Evolutionary conservation across 2,797 vertebrate species (phyloP).

Genomic region (Coluber constrictor): DNA sequence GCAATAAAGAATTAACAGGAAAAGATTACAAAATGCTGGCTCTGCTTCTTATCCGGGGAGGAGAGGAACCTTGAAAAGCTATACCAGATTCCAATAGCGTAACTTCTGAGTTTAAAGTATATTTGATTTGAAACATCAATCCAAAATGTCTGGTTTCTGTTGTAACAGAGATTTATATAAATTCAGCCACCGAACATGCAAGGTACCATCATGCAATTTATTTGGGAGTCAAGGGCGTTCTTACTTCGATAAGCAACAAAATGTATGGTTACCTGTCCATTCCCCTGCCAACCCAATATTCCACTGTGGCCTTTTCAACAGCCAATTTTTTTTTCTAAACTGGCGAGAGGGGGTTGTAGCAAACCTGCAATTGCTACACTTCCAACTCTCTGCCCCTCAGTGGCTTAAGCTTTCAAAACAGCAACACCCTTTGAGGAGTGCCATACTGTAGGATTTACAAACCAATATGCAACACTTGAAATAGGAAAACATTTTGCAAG

Average conservation of each 20-base stretch:
- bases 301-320: neutral
- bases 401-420: neutral
- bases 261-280: neutral
- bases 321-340: neutral
- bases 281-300: neutral
- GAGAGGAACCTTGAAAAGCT: neutral
- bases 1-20: neutral
- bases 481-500: neutral
- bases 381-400: neutral
- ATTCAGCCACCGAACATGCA: neutral
- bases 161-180: neutral
- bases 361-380: neutral
- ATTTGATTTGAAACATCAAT: neutral
- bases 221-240: neutral
- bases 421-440: neutral
- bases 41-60: neutral
- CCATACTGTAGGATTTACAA: neutral
- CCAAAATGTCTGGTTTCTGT: neutral
- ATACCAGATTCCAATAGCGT: neutral
- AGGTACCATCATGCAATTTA: neutral
- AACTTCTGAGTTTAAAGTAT: neutral
- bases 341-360: rapidly evolving
- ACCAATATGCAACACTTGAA: neutral
- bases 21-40: neutral
- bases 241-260: neutral